A percentile compares a stretch with the other conserved stretches of the same genome.
Evolutionary conservation across 2,888 invertebrate genomes (phyloP).

Genomic region (Agonopterix arenella): DNA sequence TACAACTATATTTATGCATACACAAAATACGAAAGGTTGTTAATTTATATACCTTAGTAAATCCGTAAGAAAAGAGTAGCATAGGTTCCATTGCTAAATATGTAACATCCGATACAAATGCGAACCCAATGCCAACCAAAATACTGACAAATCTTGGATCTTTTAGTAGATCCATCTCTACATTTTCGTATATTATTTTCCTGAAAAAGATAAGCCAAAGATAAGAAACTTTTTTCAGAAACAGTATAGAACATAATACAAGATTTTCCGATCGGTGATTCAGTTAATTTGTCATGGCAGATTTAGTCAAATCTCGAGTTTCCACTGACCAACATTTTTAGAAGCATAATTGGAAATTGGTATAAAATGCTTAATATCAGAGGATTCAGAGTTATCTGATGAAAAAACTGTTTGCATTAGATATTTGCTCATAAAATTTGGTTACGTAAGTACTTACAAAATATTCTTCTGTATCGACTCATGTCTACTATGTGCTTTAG

Average conservation of each 20-base stretch:
- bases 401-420: no score
- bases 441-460: conserved; percentile 42
- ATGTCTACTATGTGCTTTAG: conserved; percentile 22
- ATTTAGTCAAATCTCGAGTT: no score
- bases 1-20: no score
- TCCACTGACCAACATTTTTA: no score
- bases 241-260: background rate
- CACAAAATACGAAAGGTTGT: background rate
- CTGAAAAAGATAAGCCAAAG: conserved; percentile 33
- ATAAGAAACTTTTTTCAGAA: background rate
- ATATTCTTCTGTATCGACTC: conserved; percentile 61
- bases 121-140: conserved; percentile 76
- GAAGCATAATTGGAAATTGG: no score
- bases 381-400: no score
- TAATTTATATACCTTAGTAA: conserved; percentile 45
- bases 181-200: conserved; percentile 60
- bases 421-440: no score
- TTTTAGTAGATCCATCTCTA: conserved; percentile 58
- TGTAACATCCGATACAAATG: conserved; percentile 79
- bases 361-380: no score
- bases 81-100: conserved; percentile 80
- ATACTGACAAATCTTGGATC: conserved; percentile 58
- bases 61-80: conserved; percentile 76
- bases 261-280: no score
- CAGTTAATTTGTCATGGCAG: no score